Conservation (phyloP, 2,888 invertebrate species). For the Celastrina argiolus region DNA sequence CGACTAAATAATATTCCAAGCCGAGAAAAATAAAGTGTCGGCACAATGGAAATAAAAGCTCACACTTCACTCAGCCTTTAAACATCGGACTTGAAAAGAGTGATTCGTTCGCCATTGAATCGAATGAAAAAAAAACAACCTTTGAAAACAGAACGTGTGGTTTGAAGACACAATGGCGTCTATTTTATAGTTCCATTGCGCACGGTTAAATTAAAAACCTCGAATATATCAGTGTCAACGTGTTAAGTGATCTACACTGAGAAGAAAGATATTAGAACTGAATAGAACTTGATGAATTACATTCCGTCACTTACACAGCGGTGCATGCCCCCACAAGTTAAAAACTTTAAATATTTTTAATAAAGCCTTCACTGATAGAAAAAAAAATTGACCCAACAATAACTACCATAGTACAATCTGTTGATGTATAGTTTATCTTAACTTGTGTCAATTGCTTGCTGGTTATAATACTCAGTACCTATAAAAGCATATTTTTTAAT, state of each 20-base stretch:
- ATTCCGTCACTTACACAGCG: neutral
- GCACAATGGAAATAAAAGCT: constrained; percentile 48
- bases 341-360: too few relatives aligned
- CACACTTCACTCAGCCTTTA: constrained; percentile 43
- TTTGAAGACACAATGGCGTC: constrained; percentile 46
- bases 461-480: too few relatives aligned
- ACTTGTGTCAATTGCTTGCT: too few relatives aligned
- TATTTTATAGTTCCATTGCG: constrained; percentile 21
- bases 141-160: constrained; percentile 36
- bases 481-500: too few relatives aligned
- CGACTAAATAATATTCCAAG: constrained; percentile 66
- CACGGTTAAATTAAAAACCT: neutral
- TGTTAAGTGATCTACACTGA: neutral
- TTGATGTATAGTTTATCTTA: too few relatives aligned
- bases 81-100: constrained; percentile 33
- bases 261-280: neutral
- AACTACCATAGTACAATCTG: too few relatives aligned
- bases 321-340: too few relatives aligned
- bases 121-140: constrained; percentile 38
- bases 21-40: constrained; percentile 50
- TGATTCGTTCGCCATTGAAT: constrained; percentile 38
- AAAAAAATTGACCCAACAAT: too few relatives aligned
- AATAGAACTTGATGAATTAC: neutral
- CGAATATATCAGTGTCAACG: constrained; percentile 9
- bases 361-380: too few relatives aligned